These are phyloP conservation scores for Sinohyriopsis cumingii DNA, from an alignment of 2,888 invertebrate species.

Conservation along the genomic window DNA sequence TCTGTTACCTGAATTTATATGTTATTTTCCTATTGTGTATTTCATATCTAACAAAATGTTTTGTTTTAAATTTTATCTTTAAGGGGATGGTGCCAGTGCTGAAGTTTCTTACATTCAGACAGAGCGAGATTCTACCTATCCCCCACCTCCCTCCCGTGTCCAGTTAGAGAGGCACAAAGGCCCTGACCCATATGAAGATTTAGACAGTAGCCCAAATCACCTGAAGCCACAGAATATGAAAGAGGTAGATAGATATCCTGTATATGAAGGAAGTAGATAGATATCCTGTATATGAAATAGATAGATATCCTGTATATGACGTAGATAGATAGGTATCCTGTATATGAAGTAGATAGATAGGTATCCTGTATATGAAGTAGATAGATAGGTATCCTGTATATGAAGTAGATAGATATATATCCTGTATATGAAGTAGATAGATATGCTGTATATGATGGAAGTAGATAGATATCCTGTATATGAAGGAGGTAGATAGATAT, in stretches of 20 bases:
- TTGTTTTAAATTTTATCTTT: no score
- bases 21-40: no score
- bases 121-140: slow-evolving; percentile 35
- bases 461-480: not conserved
- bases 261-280: not conserved
- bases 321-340: not conserved
- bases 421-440: not conserved
- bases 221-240: slow-evolving; percentile 23
- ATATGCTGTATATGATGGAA: slow-evolving; percentile 8
- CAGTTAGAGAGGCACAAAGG: slow-evolving; percentile 32
- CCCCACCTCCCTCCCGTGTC: slow-evolving; percentile 29
- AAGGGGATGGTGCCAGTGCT: no score
- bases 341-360: slow-evolving; percentile 11
- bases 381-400: slow-evolving; percentile 5
- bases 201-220: slow-evolving; percentile 19
- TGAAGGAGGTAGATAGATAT: not conserved
- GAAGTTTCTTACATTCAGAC: slow-evolving; percentile 11
- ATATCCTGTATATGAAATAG: slow-evolving; percentile 9
- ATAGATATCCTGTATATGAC: no score
- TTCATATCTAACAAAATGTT: no score
- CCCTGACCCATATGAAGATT: slow-evolving; percentile 25
- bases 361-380: no score
- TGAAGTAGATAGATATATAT: slow-evolving; percentile 4
- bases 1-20: no score
- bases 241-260: not conserved